Base-by-base conservation (phyloP, 2,113 vertebrate species). In the Donacobius atricapilla region DNA sequence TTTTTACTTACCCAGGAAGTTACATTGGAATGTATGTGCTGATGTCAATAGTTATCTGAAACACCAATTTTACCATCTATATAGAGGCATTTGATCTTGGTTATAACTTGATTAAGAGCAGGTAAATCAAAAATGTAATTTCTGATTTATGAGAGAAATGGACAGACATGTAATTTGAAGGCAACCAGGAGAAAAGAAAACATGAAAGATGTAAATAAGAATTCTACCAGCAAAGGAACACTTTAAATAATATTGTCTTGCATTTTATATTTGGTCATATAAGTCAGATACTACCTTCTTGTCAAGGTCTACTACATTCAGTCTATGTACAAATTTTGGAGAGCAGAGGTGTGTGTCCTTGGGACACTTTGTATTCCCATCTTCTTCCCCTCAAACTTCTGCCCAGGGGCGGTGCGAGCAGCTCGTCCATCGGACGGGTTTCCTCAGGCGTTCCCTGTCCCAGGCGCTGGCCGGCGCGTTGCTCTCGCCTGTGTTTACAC, bases 351-450 rank as follows among this genome's bases (percentile, higher is more conserved):
- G 7, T 7, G 33, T 3, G n/a, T 35, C 70, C 35, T 45, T n/a
- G 79, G 31, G 40, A 64, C 6, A 11, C 12, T 75, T 86, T 11
- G 1, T 16, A 23, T 27, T 51, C 45, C 28, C 57, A 40, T 77
- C 30, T 21, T 40, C 35, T 63, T 77, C 13, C 63, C 21, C 20
- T 24, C 16, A 3, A 27, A 13, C 58, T 17, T 25, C 4, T 7
- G 40, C 27, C 8, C 12, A 12, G 37, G 14, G 45, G 30, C 2
- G 6, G 15, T 2, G 13, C 2, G 37, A 65, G 37, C 27, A 56
- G 0, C 25, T 17, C 3, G 6, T 20, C 11, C 27, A 20, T 11
- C 4, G 21, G 18, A 10, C 9, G n/a, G 4, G 1, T 20, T 64
- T 45, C 23, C 30, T 75, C 1, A 6, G 2, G 1, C 7, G 20